Conservation (phyloP, 2,113 vertebrate species). For the Apteryx owenii region DNA sequence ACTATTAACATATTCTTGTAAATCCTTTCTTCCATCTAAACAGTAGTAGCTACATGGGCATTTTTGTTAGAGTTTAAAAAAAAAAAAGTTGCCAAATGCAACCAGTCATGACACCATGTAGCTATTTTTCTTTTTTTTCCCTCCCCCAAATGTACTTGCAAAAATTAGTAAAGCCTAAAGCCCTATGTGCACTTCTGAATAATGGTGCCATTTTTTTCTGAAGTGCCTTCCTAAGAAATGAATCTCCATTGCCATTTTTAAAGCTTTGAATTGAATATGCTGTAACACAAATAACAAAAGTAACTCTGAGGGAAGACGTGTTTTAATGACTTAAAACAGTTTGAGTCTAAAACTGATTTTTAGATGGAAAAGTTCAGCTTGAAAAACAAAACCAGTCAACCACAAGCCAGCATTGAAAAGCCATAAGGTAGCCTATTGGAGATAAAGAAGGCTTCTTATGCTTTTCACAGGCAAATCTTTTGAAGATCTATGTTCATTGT, state of each 20-base stretch:
- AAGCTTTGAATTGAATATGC: not conserved
- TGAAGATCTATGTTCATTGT: not conserved
- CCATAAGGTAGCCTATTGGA: not conserved
- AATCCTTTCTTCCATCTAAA: not conserved
- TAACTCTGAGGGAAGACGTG: not conserved
- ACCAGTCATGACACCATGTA: not conserved
- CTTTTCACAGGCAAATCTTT: not conserved
- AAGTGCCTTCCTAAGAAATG: not conserved
- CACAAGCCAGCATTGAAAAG: not conserved
- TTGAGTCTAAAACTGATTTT: not conserved
- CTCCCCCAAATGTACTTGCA: not conserved
- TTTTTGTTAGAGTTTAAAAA: not conserved
- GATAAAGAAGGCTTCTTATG: not conserved
- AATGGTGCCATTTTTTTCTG: not conserved
- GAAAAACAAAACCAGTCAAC: not conserved
- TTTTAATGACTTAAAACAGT: not conserved
- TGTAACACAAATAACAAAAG: not conserved
- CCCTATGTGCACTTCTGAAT: not conserved
- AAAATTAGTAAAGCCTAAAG: not conserved
- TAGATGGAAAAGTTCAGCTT: not conserved
- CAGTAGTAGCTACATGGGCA: fast-evolving
- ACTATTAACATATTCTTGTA: not conserved
- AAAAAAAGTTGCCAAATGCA: not conserved
- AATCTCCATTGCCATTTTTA: not conserved
- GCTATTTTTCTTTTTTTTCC: not conserved